Evolutionary conservation across 2,888 invertebrate species (phyloP).

Genomic region (Oscheius myriophilus): DNA sequence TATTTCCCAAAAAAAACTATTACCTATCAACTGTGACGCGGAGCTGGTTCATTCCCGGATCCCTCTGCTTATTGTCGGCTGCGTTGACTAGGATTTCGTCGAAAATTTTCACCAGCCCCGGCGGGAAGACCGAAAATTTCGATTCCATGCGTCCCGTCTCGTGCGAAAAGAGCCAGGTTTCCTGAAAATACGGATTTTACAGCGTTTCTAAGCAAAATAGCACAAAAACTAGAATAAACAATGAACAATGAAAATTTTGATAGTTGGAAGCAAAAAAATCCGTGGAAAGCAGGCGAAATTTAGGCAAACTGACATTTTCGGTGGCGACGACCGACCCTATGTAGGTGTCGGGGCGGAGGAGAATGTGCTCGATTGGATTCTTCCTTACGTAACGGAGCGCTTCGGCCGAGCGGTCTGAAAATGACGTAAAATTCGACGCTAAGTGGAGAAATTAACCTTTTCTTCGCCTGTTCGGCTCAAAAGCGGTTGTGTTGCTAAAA

Average conservation of each 20-base stretch:
- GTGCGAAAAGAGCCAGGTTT: constrained; percentile 30
- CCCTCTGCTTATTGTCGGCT: constrained; percentile 58
- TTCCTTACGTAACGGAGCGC: constrained; percentile 42
- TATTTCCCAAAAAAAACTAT: too few relatives aligned
- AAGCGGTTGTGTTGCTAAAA: too few relatives aligned
- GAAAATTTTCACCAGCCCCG: constrained; percentile 80
- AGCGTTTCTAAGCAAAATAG: neutral
- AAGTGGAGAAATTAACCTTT: too few relatives aligned
- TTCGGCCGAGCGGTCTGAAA: constrained; percentile 8
- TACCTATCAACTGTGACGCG: constrained; percentile 79
- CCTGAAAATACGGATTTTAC: constrained; percentile 4
- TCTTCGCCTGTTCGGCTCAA: too few relatives aligned
- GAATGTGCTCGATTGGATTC: constrained; percentile 82
- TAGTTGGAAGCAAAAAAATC: too few relatives aligned
- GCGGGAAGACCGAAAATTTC: constrained; percentile 21
- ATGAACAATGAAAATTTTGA: too few relatives aligned
- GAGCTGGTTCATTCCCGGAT: constrained; percentile 45
- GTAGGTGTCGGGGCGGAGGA: constrained; percentile 95
- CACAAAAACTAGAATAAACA: too few relatives aligned
- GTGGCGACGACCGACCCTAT: constrained; percentile 79
- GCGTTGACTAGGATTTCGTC: constrained; percentile 93
- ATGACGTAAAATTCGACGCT: too few relatives aligned
- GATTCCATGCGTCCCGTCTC: constrained; percentile 11
- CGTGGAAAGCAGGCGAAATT: too few relatives aligned
- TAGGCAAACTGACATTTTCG: constrained; percentile 24